Conservation (phyloP, 2,113 vertebrate species). For the Columbina picui region DNA sequence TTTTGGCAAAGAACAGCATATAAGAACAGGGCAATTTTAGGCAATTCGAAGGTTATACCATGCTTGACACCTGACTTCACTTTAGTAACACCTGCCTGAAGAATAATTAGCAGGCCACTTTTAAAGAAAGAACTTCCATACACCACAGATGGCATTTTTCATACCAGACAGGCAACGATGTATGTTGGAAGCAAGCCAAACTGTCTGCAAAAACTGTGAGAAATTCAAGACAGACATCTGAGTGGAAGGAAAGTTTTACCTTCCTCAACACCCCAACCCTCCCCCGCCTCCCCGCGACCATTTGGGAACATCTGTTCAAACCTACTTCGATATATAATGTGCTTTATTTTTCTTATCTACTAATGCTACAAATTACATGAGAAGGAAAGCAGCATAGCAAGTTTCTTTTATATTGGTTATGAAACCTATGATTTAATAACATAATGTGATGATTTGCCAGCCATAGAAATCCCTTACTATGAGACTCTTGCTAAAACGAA, state of each 20-base stretch:
- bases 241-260: slow-evolving; percentile 72
- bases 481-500: background rate
- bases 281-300: background rate
- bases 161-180: slow-evolving; percentile 78
- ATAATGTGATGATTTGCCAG: slow-evolving; percentile 41
- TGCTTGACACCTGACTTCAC: slow-evolving; percentile 79
- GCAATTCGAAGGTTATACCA: slow-evolving; percentile 47
- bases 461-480: background rate
- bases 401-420: background rate
- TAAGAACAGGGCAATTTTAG: slow-evolving; percentile 54
- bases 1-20: slow-evolving; percentile 42
- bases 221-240: slow-evolving; percentile 79
- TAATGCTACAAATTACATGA: background rate
- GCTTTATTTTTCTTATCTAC: slow-evolving; percentile 57
- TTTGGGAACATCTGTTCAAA: slow-evolving; percentile 70
- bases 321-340: slow-evolving; percentile 1
- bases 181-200: slow-evolving; percentile 79
- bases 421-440: slow-evolving; percentile 18
- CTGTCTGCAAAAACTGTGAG: slow-evolving; percentile 82
- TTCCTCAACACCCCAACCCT: slow-evolving; percentile 3
- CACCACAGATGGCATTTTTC: slow-evolving; percentile 78
- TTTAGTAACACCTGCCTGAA: slow-evolving; percentile 77
- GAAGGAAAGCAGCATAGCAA: background rate
- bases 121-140: slow-evolving; percentile 74
- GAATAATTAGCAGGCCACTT: slow-evolving; percentile 75